Percentiles rank a stretch among this genome's conserved stretches.
Evolutionary conservation across 2,113 vertebrate species (phyloP).

Genomic region (Callipepla californica): DNA sequence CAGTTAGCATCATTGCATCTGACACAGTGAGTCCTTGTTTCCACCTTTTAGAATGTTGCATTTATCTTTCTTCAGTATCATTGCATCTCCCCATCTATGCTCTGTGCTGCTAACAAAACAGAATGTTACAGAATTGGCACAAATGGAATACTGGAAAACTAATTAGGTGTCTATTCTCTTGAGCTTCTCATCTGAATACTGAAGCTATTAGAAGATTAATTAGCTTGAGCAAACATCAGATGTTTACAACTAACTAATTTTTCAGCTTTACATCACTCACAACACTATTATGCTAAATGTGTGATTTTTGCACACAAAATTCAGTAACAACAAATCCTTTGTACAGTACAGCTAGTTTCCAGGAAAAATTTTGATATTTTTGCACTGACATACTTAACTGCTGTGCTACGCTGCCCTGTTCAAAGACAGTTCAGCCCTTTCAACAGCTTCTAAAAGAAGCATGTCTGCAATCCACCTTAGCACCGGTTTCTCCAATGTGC

Average conservation of each 20-base stretch:
- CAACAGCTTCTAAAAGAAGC: not conserved
- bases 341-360: not conserved
- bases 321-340: not conserved
- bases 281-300: not conserved
- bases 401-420: not conserved
- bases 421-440: not conserved
- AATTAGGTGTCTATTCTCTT: not conserved
- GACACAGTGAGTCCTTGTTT: not conserved
- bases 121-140: not conserved
- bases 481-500: not conserved
- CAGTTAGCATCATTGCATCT: not conserved
- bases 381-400: not conserved
- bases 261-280: not conserved
- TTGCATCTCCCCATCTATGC: not conserved
- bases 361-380: not conserved
- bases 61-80: not conserved
- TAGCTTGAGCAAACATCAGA: constrained; percentile 22
- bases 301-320: not conserved
- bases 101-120: not conserved
- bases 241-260: constrained; percentile 26
- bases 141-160: not conserved
- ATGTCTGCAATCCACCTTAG: not conserved
- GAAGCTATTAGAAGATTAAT: constrained; percentile 41
- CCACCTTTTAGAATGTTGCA: not conserved
- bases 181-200: constrained; percentile 6